These are phyloP conservation scores for Scaptomyza reducta DNA, from an alignment of 2,888 invertebrate species.

Conservation along the genomic window DNA sequence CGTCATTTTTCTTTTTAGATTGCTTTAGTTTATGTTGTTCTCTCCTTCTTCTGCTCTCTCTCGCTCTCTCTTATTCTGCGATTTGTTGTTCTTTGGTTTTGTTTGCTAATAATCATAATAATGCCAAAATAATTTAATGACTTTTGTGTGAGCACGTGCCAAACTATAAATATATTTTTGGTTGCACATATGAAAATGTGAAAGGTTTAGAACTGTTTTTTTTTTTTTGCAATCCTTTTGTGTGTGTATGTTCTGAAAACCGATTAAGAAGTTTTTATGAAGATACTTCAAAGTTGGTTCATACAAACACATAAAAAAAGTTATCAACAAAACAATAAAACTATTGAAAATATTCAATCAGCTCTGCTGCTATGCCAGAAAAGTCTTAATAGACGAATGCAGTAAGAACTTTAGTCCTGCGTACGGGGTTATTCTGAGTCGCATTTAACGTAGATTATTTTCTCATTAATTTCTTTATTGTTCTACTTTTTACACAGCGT, in stretches of 20 bases:
- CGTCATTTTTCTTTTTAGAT: slow-evolving; percentile 53
- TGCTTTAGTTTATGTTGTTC: slow-evolving; percentile 15
- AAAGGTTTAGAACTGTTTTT: not conserved
- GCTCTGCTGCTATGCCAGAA: too few species aligned
- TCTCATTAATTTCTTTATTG: slow-evolving; percentile 1
- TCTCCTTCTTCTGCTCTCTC: slow-evolving; percentile 3
- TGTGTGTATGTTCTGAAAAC: not conserved
- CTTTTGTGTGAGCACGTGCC: slow-evolving; percentile 58
- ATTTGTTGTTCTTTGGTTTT: slow-evolving; percentile 52
- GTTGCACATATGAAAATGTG: not conserved
- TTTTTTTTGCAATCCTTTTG: not conserved
- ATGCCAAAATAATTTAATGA: slow-evolving; percentile 63
- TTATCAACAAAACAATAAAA: too few species aligned
- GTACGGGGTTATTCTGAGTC: too few species aligned
- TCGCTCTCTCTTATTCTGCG: slow-evolving; percentile 22
- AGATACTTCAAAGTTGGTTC: not conserved
- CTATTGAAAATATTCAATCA: too few species aligned
- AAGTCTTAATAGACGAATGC: too few species aligned
- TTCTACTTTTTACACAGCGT: slow-evolving; percentile 14
- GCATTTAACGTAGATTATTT: too few species aligned
- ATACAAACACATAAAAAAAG: too few species aligned
- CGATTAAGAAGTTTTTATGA: not conserved
- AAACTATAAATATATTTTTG: slow-evolving; percentile 2
- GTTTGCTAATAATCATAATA: slow-evolving; percentile 58
- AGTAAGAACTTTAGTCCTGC: not conserved